Conservation (phyloP, 2,888 invertebrate species). For the Caenorhabditis sp. region DNA sequence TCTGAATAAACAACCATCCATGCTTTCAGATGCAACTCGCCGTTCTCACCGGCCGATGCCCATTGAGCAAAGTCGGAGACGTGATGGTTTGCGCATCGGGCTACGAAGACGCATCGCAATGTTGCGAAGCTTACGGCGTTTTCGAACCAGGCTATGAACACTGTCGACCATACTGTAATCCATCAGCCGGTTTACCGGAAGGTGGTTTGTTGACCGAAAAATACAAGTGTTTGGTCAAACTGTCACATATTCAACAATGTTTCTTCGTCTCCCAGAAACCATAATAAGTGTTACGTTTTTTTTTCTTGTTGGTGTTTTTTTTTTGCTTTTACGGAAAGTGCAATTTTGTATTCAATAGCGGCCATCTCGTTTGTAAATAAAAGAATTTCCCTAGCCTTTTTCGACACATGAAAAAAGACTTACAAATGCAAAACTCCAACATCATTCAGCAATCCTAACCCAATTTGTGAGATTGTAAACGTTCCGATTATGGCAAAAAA, state of each 20-base stretch:
- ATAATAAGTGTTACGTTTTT: constrained; percentile 33
- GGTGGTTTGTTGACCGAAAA: constrained; percentile 69
- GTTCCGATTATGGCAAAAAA: constrained; percentile 62
- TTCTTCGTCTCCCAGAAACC: constrained; percentile 69
- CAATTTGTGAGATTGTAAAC: constrained; percentile 39
- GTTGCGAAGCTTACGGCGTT: constrained; percentile 68
- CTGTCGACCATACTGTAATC: constrained; percentile 70
- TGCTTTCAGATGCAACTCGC: constrained; percentile 68
- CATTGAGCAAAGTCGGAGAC: constrained; percentile 66
- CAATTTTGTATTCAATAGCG: constrained; percentile 12
- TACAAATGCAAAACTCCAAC: constrained; percentile 60
- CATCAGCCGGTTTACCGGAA: constrained; percentile 67
- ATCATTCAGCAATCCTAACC: constrained; percentile 48
- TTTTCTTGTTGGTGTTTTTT: constrained; percentile 6
- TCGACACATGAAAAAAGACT: constrained; percentile 29
- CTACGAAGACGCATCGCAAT: constrained; percentile 68
- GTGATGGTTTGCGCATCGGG: constrained; percentile 70
- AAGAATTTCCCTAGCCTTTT: neutral
- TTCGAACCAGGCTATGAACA: constrained; percentile 70
- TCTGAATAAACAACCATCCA: no score
- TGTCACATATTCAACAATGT: constrained; percentile 66
- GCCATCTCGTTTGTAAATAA: constrained; percentile 1
- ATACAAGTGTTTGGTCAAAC: constrained; percentile 68
- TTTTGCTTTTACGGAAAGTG: constrained; percentile 29
- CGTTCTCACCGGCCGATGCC: constrained; percentile 69